Evolutionary conservation across 2,888 invertebrate species (phyloP).

Genomic region (Serripes groenlandicus): DNA sequence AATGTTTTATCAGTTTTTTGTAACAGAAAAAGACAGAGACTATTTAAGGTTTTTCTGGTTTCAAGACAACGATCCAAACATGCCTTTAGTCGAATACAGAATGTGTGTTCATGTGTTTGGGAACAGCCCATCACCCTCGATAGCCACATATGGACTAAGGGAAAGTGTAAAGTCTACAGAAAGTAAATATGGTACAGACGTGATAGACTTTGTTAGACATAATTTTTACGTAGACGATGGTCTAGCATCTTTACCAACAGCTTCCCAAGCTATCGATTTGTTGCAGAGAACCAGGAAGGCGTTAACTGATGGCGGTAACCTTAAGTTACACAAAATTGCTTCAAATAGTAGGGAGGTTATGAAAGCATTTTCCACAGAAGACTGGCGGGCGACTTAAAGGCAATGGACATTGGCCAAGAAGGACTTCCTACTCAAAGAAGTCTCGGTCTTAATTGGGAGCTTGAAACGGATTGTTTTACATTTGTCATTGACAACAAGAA

Average conservation of each 20-base stretch:
- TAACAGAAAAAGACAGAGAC: slow-evolving; percentile 41
- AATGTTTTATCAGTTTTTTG: slow-evolving; percentile 63
- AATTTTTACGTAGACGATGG: slow-evolving; percentile 70
- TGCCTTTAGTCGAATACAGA: slow-evolving; percentile 11
- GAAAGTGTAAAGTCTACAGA: slow-evolving; percentile 36
- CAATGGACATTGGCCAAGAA: slow-evolving; percentile 43
- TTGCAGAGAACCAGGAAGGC: slow-evolving; percentile 50
- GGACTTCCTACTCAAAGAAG: slow-evolving; percentile 57
- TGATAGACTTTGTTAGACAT: slow-evolving; percentile 34
- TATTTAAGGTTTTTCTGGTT: slow-evolving; percentile 63
- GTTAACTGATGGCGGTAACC: slow-evolving; percentile 31
- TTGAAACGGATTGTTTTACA: slow-evolving; percentile 44
- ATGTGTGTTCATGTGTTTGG: slow-evolving; percentile 23
- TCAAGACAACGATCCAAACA: slow-evolving; percentile 43
- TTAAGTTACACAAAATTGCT: slow-evolving; percentile 63
- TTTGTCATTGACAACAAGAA: slow-evolving; percentile 34
- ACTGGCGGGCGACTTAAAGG: slow-evolving; percentile 54
- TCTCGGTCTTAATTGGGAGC: slow-evolving; percentile 60
- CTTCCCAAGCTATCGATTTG: slow-evolving; percentile 39
- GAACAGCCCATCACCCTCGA: slow-evolving; percentile 28
- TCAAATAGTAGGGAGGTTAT: slow-evolving; percentile 64
- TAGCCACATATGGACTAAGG: slow-evolving; percentile 57
- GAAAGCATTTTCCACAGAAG: slow-evolving; percentile 53
- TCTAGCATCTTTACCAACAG: slow-evolving; percentile 36
- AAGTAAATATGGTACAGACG: slow-evolving; percentile 15